Evolutionary conservation across 2,888 invertebrate species (phyloP).

Genomic region (Palloptera scutellata): DNA sequence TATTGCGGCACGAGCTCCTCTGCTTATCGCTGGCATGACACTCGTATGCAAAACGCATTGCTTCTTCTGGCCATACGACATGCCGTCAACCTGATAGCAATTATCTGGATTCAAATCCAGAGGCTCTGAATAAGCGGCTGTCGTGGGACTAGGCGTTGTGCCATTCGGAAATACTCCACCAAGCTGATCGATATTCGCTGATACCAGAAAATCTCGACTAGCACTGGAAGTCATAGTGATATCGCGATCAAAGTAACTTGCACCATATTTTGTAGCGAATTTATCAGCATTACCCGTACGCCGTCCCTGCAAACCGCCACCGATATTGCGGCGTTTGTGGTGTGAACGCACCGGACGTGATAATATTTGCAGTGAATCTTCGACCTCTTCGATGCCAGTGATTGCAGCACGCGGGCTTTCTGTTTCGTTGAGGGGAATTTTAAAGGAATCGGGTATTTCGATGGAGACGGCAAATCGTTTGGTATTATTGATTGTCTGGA

Average conservation of each 20-base stretch:
- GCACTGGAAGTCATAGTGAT: slow-evolving; percentile 50
- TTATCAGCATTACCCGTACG: slow-evolving; percentile 39
- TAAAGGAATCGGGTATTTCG: slow-evolving; percentile 60
- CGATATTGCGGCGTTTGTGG: slow-evolving; percentile 53
- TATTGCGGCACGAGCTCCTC: slow-evolving; percentile 63
- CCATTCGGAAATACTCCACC: slow-evolving; percentile 45
- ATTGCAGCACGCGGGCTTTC: slow-evolving; percentile 4
- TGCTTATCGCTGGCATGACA: slow-evolving; percentile 64
- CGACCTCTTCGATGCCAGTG: slow-evolving; percentile 34
- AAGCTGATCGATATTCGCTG: slow-evolving; percentile 46
- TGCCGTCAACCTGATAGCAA: slow-evolving; percentile 59
- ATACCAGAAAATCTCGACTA: slow-evolving; percentile 54
- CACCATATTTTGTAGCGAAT: slow-evolving; percentile 44
- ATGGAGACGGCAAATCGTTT: slow-evolving; percentile 60
- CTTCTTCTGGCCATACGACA: slow-evolving; percentile 61
- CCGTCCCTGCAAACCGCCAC: slow-evolving; percentile 44
- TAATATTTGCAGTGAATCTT: slow-evolving; percentile 46
- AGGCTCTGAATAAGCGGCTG: slow-evolving; percentile 56
- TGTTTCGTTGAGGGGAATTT: slow-evolving; percentile 45
- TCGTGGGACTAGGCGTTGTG: slow-evolving; percentile 46
- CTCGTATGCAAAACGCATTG: slow-evolving; percentile 61
- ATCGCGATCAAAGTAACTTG: slow-evolving; percentile 51
- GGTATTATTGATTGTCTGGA: slow-evolving; percentile 59
- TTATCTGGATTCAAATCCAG: slow-evolving; percentile 62
- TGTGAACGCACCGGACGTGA: slow-evolving; percentile 56